Conservation (phyloP, 1,140 invertebrate species). For the Cephus cinctus region DNA sequence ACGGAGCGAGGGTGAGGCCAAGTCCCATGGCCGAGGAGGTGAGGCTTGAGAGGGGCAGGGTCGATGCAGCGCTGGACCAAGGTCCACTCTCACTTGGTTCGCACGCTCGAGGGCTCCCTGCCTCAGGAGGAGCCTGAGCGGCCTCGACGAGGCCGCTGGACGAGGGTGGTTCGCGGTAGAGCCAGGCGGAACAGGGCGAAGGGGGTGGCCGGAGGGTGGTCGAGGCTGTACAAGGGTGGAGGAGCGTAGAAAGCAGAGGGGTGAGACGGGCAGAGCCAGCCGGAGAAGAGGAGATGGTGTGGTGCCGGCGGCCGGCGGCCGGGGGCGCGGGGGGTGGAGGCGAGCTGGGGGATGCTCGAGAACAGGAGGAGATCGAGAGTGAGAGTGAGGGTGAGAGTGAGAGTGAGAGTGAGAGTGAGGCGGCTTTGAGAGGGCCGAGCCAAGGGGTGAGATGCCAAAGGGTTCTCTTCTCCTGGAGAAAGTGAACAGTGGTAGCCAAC, state of each 20-base stretch:
- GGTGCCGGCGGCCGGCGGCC: background rate
- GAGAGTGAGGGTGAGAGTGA: slow-evolving; percentile 38
- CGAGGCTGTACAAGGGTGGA: slow-evolving; percentile 19
- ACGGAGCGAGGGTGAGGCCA: slow-evolving; percentile 26
- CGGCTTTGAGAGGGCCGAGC: slow-evolving; percentile 21
- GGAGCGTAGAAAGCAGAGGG: too few relatives aligned
- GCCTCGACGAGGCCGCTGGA: too few relatives aligned
- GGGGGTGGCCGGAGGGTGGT: slow-evolving; percentile 7
- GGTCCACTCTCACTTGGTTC: slow-evolving; percentile 50
- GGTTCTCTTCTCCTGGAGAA: slow-evolving; percentile 44
- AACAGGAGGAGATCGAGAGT: slow-evolving; percentile 34
- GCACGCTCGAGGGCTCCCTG: background rate
- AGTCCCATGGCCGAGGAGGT: slow-evolving; percentile 30
- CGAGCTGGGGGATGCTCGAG: slow-evolving; percentile 13
- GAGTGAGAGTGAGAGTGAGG: background rate
- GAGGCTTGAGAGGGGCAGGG: slow-evolving; percentile 29
- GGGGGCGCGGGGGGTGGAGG: slow-evolving; percentile 18
- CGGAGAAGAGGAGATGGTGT: background rate
- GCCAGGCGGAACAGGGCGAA: background rate
- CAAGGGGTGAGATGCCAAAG: slow-evolving; percentile 48
- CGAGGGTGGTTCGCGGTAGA: too few relatives aligned
- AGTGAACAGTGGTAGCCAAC: slow-evolving; percentile 51
- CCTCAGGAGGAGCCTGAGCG: too few relatives aligned
- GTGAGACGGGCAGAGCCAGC: too few relatives aligned
- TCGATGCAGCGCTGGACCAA: slow-evolving; percentile 53